phyloP scores from a whole-genome alignment of 2,113 vertebrate species.

The Gnathonemus echidnorhynchus region DNA sequence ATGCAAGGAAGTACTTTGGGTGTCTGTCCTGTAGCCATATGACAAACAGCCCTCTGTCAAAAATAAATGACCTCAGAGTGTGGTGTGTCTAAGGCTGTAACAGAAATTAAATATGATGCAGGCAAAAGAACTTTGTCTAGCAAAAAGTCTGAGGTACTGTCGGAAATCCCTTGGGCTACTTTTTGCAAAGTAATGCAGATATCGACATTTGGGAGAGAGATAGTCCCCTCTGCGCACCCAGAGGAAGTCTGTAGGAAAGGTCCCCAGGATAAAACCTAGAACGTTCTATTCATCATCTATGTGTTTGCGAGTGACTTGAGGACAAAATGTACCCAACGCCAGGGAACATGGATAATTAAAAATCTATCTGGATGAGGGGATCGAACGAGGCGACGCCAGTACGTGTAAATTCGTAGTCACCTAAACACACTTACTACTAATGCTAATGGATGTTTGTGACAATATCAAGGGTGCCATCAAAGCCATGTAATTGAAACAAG shows the following conservation, averaged over 20 bases:
- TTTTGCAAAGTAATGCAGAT: not conserved
- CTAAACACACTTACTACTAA: not conserved
- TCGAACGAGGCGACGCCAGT: not conserved
- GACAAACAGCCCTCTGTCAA: not conserved
- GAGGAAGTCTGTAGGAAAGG: not conserved
- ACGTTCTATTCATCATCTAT: not conserved
- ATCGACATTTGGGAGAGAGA: not conserved
- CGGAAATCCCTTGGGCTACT: not conserved
- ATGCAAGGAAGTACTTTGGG: not conserved
- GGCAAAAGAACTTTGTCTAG: not conserved
- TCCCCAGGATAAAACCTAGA: not conserved
- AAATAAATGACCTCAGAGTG: not conserved
- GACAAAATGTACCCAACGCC: not conserved
- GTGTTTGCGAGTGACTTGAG: not conserved
- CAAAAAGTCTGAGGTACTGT: not conserved
- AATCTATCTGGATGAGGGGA: not conserved
- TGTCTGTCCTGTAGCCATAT: not conserved
- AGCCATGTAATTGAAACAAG: not conserved
- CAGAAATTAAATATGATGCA: not conserved
- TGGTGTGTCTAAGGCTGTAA: not conserved
- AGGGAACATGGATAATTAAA: not conserved
- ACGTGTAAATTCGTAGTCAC: not conserved
- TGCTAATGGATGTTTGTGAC: conserved; percentile 1
- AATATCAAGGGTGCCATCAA: not conserved
- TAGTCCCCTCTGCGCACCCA: not conserved